Evolutionary conservation across 2,113 vertebrate species (phyloP), one percentile per base, ranked within the genome.

Genomic region (Monarcha castaneiventris): DNA sequence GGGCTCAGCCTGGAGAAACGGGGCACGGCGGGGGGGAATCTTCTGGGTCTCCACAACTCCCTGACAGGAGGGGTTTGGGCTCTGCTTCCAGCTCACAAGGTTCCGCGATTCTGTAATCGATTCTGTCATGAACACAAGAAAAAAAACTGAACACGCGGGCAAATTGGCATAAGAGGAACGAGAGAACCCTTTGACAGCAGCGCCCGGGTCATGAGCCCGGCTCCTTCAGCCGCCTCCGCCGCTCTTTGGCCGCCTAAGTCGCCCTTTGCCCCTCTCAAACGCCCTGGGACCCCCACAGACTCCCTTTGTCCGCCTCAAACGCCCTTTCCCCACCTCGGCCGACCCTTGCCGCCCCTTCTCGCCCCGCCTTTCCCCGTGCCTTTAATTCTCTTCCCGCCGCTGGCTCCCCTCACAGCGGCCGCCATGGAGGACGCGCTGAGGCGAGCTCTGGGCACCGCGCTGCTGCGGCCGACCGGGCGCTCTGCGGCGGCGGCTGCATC

Each of bases 401-500:
- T 5, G 33, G 8, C 5, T 67, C 27, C 10, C 27, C 51, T 46
- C 16, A 16, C 16, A 1, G 62, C 13, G 13, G 44, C 16, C 29
- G 2, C 26, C 19, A 99, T 99, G 99, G 98, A 99, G 92, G 97
- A 87, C 1, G 87, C 97, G 26, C 83, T 99, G 92, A 97, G 74
- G 96, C 96, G 94, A 26, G 99, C 98, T 94, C 67, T 99, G 95
- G 97, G 97, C 61, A 96, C 97, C 2, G 69, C 71, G 0, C 90
- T 94, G 75, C 93, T 98, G 48, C 98, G 97, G 84, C 74, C 97
- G 7, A 91, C 98, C 2, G 98, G 98, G 8, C 96, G 98, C 51
- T 93, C 96, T 3, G 37, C 37, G 98, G 98, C 11, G 98, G 98
- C 16, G 99, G 99, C 41, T 99, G 99, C 46, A 99, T 99, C 87